Conservation (phyloP, 92 coral and sea anemone species). For the Scolanthus callimorphus region DNA sequence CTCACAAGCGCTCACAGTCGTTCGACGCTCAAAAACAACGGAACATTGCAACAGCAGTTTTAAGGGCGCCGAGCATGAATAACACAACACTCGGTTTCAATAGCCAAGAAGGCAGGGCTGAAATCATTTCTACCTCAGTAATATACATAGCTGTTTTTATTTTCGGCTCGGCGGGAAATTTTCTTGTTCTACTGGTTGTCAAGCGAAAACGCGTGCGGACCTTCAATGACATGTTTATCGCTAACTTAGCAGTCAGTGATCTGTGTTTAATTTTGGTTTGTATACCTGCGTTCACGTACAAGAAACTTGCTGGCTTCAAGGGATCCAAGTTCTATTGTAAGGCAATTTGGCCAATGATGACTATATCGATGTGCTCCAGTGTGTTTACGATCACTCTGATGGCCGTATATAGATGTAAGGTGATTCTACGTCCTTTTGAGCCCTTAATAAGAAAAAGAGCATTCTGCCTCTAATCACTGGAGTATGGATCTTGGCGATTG, state of each 20-base stretch:
- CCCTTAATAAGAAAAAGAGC: constrained; percentile 35
- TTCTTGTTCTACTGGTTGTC: constrained; percentile 43
- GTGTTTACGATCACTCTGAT: constrained; percentile 54
- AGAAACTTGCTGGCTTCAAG: constrained; percentile 31
- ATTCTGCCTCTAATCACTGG: constrained; percentile 36
- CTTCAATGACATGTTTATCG: constrained; percentile 53
- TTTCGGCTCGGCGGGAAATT: constrained; percentile 50
- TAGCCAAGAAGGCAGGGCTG: not conserved
- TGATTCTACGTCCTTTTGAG: constrained; percentile 55
- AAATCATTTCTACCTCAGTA: constrained; percentile 28
- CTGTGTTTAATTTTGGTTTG: constrained; percentile 51
- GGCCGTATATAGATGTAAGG: constrained; percentile 58
- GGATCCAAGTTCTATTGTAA: constrained; percentile 58
- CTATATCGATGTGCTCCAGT: constrained; percentile 53
- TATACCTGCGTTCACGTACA: constrained; percentile 45
- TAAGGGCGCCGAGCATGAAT: constrained; percentile 33
- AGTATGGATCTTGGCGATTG: constrained; percentile 44
- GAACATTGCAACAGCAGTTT: no score
- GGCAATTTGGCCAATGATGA: constrained; percentile 61
- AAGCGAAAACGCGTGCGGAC: constrained; percentile 39
- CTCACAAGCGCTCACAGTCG: not conserved
- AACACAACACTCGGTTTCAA: constrained; percentile 19
- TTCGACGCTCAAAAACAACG: no score
- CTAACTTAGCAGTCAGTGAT: constrained; percentile 50
- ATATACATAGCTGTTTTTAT: constrained; percentile 45